Evolutionary conservation across 92 coral and sea anemone genomes (phyloP).

Genomic region (Chrysogorgia sp.): DNA sequence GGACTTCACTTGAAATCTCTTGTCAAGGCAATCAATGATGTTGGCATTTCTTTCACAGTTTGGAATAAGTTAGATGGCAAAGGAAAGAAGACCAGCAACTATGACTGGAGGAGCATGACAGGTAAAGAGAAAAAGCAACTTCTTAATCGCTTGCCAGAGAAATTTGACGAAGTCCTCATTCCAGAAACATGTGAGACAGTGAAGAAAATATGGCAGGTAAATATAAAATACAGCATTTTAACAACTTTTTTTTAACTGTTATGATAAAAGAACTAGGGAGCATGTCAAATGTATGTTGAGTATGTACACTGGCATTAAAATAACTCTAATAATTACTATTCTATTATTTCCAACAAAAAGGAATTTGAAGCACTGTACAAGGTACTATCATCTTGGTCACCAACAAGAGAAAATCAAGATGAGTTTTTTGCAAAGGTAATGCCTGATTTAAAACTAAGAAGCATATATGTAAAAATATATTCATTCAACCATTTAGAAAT

Average conservation of each 20-base stretch:
- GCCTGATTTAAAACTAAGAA: no score
- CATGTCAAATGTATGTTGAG: no score
- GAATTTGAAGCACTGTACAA: constrained; percentile 31
- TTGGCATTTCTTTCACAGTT: constrained; percentile 21
- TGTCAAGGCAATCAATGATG: background rate
- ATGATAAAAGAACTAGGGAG: no score
- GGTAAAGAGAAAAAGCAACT: constrained; percentile 26
- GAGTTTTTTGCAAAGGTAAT: constrained; percentile 41
- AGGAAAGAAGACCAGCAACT: constrained; percentile 24
- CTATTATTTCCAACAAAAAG: background rate
- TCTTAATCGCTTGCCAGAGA: constrained; percentile 13
- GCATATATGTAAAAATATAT: no score
- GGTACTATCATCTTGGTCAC: constrained; percentile 28
- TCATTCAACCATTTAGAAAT: background rate
- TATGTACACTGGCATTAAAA: no score
- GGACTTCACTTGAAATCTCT: no score
- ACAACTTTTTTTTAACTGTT: no score
- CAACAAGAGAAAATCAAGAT: background rate
- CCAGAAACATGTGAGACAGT: constrained; percentile 31
- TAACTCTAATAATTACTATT: no score
- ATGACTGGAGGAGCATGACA: constrained; percentile 30
- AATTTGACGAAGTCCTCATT: constrained; percentile 1
- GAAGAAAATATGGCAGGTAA: constrained; percentile 37
- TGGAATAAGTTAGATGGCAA: constrained; percentile 15
- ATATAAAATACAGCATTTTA: no score